Evolutionary conservation across 2,888 invertebrate genomes (phyloP), one percentile per base, ranked within the genome.

Genomic region (Euproctis similis): DNA sequence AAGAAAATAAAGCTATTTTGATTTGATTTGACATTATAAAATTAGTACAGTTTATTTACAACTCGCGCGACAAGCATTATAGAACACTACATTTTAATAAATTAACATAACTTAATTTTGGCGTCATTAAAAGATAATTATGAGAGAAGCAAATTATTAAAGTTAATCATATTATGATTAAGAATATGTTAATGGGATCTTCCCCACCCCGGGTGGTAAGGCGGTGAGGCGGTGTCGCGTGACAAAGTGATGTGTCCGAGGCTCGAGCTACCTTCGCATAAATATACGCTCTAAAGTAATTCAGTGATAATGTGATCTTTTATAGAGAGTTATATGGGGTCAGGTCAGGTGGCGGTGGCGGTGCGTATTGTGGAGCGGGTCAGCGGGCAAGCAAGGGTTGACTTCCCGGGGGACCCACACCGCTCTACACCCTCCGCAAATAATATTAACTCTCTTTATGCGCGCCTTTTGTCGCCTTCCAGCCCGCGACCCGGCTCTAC

Each of bases 361-460:
- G 55, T 56, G 39, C 46, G 51, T 45, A 46, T 43, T 50, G 50
- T 51, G 59, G 49, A 38, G 41, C 36, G 48, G 49, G 39, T 34
- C 48, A 51, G 49, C 44, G 52, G 50, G 48, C 40, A 50, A 49
- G 48, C 41, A 47, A 49, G 48, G 48, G 48, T 49, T 49, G 37
- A 34, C 19, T 45, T 34, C 48, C 30, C 39, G 28, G 36, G 48
- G 28, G 14, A 14, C 34, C 36, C n/a, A n/a, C n/a, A n/a, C n/a
- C 25, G 11, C 39, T 24, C 24, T 22, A 28, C 43, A 39, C 63
- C 57, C 60, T 53, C 44, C 53, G 42, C 65, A 59, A 66, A 66
- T 58, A 55, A 65, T 68, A 67, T 74, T 69, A 73, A 69, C 66
- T 75, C 65, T 61, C 59, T 64, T 51, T 51, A 59, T 54, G 51